Conservation (phyloP, 1,140 invertebrate species). For the Pseudomyrmex pallidus region DNA sequence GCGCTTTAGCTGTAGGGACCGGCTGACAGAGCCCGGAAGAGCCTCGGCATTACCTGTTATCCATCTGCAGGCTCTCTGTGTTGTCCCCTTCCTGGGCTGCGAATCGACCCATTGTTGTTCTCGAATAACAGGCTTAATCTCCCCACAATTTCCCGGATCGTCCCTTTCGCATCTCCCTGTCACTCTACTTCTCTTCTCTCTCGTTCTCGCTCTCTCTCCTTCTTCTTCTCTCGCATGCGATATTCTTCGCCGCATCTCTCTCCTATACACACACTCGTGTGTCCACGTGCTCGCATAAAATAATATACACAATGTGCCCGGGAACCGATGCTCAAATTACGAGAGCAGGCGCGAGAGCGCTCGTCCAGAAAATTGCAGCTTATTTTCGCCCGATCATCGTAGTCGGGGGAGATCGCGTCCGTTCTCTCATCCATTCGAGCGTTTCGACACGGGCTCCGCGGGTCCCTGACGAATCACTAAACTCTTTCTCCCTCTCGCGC, state of each 20-base stretch:
- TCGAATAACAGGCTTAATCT: constrained; percentile 79
- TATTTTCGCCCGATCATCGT: constrained; percentile 75
- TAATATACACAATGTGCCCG: constrained; percentile 44
- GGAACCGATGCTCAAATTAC: constrained; percentile 72
- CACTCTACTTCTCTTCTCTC: background rate
- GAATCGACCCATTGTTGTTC: constrained; percentile 76
- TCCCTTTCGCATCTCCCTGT: constrained; percentile 59
- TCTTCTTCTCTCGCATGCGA: background rate
- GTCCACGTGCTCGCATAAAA: constrained; percentile 59
- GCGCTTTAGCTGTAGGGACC: constrained; percentile 23
- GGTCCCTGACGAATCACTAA: constrained; percentile 77
- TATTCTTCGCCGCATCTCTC: background rate
- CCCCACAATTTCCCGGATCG: constrained; percentile 77
- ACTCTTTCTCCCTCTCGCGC: constrained; percentile 67
- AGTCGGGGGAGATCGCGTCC: constrained; percentile 29
- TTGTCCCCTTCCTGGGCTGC: constrained; percentile 61
- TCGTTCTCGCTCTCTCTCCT: background rate
- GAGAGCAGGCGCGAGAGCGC: constrained; percentile 75
- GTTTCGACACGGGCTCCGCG: constrained; percentile 71
- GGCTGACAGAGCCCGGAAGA: constrained; percentile 42
- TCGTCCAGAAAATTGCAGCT: constrained; percentile 83
- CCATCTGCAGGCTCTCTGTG: constrained; percentile 62
- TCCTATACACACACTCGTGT: no score
- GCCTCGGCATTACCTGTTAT: constrained; percentile 59
- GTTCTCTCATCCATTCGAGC: constrained; percentile 61